Conservation (phyloP, 2,888 invertebrate species). For the Arenicola marina region DNA sequence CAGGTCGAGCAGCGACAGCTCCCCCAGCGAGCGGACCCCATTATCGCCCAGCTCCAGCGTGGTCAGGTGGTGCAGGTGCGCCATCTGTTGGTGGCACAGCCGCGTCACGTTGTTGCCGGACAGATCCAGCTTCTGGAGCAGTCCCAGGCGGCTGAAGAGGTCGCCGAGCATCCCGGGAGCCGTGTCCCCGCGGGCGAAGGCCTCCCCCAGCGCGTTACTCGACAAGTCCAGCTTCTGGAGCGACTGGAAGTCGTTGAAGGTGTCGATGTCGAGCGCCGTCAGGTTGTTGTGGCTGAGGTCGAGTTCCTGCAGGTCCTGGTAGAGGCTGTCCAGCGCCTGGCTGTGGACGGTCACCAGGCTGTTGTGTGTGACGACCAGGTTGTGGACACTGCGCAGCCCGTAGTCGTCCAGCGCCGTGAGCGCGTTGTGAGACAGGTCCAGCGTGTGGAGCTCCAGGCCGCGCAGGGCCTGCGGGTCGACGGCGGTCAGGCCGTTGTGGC, state of each 20-base stretch:
- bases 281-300: constrained; percentile 26
- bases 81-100: constrained; percentile 5
- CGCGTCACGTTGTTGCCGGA: constrained; percentile 8
- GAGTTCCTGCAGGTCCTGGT: constrained; percentile 13
- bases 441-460: constrained; percentile 15
- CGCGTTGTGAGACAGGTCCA: constrained; percentile 24
- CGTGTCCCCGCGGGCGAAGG: too few relatives aligned
- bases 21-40: constrained; percentile 17
- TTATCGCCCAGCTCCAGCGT: constrained; percentile 32
- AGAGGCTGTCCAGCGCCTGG: constrained; percentile 12
- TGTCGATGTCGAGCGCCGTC: not conserved
- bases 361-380: constrained; percentile 21
- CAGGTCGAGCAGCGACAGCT: constrained; percentile 18
- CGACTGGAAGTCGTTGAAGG: not conserved
- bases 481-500: constrained; percentile 21
- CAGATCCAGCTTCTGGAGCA: not conserved
- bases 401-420: constrained; percentile 4
- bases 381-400: constrained; percentile 13
- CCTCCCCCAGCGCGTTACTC: constrained; percentile 7
- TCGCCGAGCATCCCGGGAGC: constrained; percentile 2
- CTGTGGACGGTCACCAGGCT: constrained; percentile 4
- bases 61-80: constrained; percentile 25
- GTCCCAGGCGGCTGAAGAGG: not conserved
- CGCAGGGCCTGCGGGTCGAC: constrained; percentile 14
- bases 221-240: constrained; percentile 20